phyloP scores from a whole-genome alignment of 2,888 invertebrate genomes.

The Dicyrtomina minuta region DNA sequence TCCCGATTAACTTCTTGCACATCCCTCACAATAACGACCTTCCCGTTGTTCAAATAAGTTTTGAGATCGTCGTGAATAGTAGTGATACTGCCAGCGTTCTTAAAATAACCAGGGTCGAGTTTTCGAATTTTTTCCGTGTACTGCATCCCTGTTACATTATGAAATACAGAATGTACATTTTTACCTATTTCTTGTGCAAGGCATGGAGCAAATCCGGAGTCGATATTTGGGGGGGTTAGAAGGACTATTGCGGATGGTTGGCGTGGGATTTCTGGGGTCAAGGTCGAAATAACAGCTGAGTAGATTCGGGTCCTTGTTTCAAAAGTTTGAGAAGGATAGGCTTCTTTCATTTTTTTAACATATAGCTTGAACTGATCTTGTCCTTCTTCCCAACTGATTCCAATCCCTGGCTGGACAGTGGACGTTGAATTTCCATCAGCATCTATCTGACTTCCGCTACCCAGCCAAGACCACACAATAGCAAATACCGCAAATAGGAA shows the following conservation, averaged over 20 bases:
- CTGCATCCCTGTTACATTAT: slow-evolving; percentile 36
- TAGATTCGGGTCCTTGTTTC: slow-evolving; percentile 44
- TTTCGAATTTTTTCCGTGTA: slow-evolving; percentile 2
- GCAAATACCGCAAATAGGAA: too few species aligned
- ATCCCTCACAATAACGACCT: slow-evolving; percentile 39
- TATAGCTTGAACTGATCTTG: slow-evolving; percentile 10
- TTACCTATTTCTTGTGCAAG: slow-evolving; percentile 34
- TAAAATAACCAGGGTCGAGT: slow-evolving; percentile 28
- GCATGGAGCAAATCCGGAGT: slow-evolving; percentile 39
- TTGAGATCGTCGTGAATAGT: slow-evolving; percentile 41
- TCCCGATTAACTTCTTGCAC: slow-evolving; percentile 38
- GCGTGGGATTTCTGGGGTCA: slow-evolving; percentile 36
- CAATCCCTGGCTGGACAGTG: background rate
- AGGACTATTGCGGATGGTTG: slow-evolving; percentile 46
- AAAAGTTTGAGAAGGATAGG: slow-evolving; percentile 38
- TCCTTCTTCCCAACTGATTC: slow-evolving; percentile 19
- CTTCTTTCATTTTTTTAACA: slow-evolving; percentile 6
- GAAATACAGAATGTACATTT: slow-evolving; percentile 23
- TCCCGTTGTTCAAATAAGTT: slow-evolving; percentile 40
- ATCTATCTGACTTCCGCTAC: too few species aligned
- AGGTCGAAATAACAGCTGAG: slow-evolving; percentile 39
- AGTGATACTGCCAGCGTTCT: slow-evolving; percentile 27
- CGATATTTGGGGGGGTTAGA: slow-evolving; percentile 38
- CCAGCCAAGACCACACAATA: too few species aligned
- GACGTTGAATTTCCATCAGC: too few species aligned